Evolutionary conservation across 2,888 invertebrate species (phyloP).

Genomic region (Ceramica pisi): DNA sequence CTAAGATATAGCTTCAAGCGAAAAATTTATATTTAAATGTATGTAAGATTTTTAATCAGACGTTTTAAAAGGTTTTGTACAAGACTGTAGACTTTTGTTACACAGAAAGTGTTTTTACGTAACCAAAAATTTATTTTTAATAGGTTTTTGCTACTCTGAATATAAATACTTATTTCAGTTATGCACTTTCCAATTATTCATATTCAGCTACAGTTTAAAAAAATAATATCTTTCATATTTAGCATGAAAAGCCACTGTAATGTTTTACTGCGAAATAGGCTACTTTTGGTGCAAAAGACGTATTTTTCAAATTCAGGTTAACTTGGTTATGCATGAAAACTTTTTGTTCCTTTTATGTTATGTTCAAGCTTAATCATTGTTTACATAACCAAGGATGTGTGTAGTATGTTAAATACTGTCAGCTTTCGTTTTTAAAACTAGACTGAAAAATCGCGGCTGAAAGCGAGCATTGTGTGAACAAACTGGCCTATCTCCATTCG

Average conservation of each 20-base stretch:
- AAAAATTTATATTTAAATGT: too few species aligned
- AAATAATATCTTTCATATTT: background rate
- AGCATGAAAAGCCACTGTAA: background rate
- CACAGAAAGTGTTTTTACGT: background rate
- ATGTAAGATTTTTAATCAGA: too few species aligned
- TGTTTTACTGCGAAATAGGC: background rate
- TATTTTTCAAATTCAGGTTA: constrained; percentile 52
- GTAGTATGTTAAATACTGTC: constrained; percentile 65
- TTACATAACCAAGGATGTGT: constrained; percentile 67
- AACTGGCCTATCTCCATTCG: constrained; percentile 65
- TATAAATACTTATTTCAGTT: background rate
- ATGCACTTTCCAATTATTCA: background rate
- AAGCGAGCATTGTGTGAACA: constrained; percentile 69
- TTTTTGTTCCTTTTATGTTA: constrained; percentile 42
- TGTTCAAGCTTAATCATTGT: constrained; percentile 60
- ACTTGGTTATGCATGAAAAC: constrained; percentile 19
- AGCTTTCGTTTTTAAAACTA: constrained; percentile 74
- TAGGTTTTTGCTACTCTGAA: background rate
- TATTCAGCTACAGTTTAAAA: background rate
- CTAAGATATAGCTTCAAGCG: too few species aligned
- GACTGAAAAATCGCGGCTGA: constrained; percentile 76
- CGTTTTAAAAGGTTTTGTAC: background rate
- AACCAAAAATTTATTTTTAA: constrained; percentile 5
- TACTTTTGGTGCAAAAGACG: constrained; percentile 13
- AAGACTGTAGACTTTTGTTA: background rate